Conservation (phyloP, 2,888 invertebrate genomes). For the Ormyrus nitidulus region DNA sequence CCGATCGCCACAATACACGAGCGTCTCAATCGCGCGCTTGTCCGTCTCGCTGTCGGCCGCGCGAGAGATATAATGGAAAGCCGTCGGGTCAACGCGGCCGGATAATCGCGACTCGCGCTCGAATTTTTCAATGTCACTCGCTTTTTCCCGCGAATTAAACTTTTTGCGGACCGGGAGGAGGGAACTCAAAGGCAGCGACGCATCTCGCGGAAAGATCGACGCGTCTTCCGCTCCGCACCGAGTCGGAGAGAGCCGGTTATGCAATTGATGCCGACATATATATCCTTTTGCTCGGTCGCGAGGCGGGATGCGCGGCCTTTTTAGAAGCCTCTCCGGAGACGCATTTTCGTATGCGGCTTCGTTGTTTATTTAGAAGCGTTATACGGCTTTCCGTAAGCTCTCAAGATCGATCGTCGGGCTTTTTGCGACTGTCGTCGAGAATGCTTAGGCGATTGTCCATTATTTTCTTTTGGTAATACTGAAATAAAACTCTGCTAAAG, state of each 20-base stretch:
- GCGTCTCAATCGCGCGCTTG: slow-evolving; percentile 31
- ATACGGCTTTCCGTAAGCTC: not conserved
- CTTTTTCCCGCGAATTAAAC: slow-evolving; percentile 32
- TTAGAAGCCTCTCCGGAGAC: slow-evolving; percentile 20
- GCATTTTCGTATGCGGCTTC: slow-evolving; percentile 12
- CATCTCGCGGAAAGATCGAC: slow-evolving; percentile 22
- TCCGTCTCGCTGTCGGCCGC: slow-evolving; percentile 33
- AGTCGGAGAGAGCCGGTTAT: slow-evolving; percentile 39
- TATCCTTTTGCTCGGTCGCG: slow-evolving; percentile 18
- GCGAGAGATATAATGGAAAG: slow-evolving; percentile 15
- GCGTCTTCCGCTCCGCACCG: not conserved
- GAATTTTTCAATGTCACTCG: slow-evolving; percentile 43
- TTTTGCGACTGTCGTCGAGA: not conserved
- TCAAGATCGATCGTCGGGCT: not conserved
- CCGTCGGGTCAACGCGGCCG: slow-evolving; percentile 16
- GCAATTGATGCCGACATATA: slow-evolving; percentile 10
- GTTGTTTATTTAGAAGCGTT: not conserved
- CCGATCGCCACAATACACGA: not conserved
- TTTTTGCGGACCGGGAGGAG: not conserved
- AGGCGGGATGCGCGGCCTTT: not conserved
- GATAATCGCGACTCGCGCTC: not conserved
- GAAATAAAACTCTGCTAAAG: not conserved
- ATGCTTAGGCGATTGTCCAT: not conserved
- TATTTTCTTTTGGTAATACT: not conserved
- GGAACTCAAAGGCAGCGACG: not conserved